These are phyloP conservation scores for Cryptotis parvus DNA, from an alignment of 2,113 vertebrate genomes.

Conservation along the genomic window DNA sequence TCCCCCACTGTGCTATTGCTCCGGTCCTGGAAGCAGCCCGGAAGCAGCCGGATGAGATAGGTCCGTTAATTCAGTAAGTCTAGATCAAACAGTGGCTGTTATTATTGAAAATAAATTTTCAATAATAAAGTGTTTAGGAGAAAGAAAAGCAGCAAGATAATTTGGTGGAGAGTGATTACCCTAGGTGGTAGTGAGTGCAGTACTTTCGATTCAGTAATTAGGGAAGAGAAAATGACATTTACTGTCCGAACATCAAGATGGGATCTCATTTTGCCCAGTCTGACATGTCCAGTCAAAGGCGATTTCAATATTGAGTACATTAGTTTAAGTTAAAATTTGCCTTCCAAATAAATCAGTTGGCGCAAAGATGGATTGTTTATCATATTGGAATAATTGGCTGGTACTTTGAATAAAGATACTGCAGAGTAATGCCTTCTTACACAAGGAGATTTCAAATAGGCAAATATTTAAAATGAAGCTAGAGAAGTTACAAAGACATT, in stretches of 20 bases:
- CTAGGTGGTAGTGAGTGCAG: neutral
- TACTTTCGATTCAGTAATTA: neutral
- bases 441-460: neutral
- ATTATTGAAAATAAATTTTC: no score
- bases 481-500: neutral
- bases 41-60: neutral
- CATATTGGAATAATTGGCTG: neutral
- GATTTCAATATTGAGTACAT: neutral
- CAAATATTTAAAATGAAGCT: conserved; percentile 11
- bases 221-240: neutral
- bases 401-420: conserved; percentile 6
- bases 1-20: no score
- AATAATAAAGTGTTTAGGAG: neutral
- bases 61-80: neutral
- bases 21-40: no score
- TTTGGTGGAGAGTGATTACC: neutral
- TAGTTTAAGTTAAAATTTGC: conserved; percentile 37
- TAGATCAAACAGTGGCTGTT: neutral
- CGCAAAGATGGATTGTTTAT: neutral
- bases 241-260: neutral
- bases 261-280: neutral
- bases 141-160: neutral
- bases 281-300: neutral
- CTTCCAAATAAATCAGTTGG: neutral
- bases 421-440: neutral